Percentiles rank a stretch among this genome's conserved stretches.
These are phyloP conservation scores for Trematomus loennbergii DNA, from an alignment of 2,113 vertebrate species.

Conservation along the genomic window DNA sequence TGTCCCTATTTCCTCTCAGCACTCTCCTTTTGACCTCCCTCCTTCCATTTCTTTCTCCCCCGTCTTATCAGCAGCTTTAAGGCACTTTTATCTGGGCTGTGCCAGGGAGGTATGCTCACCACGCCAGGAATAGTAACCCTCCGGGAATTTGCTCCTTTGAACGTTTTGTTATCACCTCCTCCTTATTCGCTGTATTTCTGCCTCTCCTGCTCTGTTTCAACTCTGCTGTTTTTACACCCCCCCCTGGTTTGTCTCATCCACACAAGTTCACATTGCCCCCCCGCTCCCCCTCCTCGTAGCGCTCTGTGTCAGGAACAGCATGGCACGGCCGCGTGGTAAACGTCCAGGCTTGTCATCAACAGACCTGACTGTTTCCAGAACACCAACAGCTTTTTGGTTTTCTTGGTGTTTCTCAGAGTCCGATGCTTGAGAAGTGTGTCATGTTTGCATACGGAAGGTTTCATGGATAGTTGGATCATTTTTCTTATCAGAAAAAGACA, in stretches of 20 bases:
- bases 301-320: slow-evolving; percentile 71
- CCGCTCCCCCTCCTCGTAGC: slow-evolving; percentile 27
- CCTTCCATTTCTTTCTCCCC: slow-evolving; percentile 29
- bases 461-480: neutral
- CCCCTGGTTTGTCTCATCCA: slow-evolving; percentile 44
- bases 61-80: slow-evolving; percentile 71
- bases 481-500: neutral
- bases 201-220: slow-evolving; percentile 18
- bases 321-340: slow-evolving; percentile 54
- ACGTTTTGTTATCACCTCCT: slow-evolving; percentile 40
- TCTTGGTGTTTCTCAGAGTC: slow-evolving; percentile 9
- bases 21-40: slow-evolving; percentile 38
- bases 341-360: slow-evolving; percentile 63
- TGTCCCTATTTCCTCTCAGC: slow-evolving; percentile 14
- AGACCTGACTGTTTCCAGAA: slow-evolving; percentile 75
- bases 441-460: neutral
- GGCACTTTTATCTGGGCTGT: slow-evolving; percentile 68
- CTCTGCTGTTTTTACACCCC: slow-evolving; percentile 37
- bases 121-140: slow-evolving; percentile 74
- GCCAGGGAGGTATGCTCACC: slow-evolving; percentile 60
- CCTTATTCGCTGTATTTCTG: slow-evolving; percentile 19
- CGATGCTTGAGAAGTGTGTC: slow-evolving; percentile 5
- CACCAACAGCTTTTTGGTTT: slow-evolving; percentile 14
- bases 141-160: slow-evolving; percentile 67
- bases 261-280: slow-evolving; percentile 32